phyloP scores from a whole-genome alignment of 2,113 vertebrate genomes.

The Sebastes schlegelii region DNA sequence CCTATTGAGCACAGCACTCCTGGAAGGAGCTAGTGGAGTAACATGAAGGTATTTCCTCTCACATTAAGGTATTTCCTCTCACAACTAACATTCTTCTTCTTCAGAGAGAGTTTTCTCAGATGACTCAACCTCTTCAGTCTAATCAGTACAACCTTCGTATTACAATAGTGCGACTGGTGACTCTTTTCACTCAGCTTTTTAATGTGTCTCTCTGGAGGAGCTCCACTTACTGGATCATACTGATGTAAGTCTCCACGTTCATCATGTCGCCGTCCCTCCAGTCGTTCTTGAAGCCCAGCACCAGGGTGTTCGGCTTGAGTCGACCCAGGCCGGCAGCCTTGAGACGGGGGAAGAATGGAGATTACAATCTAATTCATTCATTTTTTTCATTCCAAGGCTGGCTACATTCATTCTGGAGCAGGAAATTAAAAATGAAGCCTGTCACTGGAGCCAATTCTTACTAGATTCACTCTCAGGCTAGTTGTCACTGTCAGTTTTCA shows the following conservation, averaged over 20 bases:
- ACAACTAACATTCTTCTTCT: no score
- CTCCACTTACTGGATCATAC: slow-evolving; percentile 94
- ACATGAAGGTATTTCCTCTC: no score
- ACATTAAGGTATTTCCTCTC: no score
- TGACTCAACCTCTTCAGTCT: no score
- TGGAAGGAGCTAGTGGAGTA: no score
- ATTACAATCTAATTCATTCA: background rate
- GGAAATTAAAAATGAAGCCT: background rate
- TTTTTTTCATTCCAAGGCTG: background rate
- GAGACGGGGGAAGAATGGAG: background rate
- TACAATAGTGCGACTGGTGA: no score
- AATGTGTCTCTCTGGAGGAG: background rate
- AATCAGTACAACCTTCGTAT: no score
- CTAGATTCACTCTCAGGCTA: background rate
- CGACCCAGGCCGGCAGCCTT: slow-evolving; percentile 96
- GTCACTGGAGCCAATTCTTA: background rate
- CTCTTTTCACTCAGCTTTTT: no score
- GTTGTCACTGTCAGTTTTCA: background rate
- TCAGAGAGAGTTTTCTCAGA: no score
- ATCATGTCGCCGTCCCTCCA: slow-evolving; percentile 94
- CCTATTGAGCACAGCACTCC: no score
- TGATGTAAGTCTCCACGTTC: slow-evolving; percentile 96
- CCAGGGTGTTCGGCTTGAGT: slow-evolving; percentile 95
- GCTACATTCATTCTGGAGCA: background rate
- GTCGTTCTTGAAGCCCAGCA: slow-evolving; percentile 97